These are phyloP conservation scores for Drosophila austrosaltans DNA, from an alignment of 2,888 invertebrate species.

Conservation along the genomic window DNA sequence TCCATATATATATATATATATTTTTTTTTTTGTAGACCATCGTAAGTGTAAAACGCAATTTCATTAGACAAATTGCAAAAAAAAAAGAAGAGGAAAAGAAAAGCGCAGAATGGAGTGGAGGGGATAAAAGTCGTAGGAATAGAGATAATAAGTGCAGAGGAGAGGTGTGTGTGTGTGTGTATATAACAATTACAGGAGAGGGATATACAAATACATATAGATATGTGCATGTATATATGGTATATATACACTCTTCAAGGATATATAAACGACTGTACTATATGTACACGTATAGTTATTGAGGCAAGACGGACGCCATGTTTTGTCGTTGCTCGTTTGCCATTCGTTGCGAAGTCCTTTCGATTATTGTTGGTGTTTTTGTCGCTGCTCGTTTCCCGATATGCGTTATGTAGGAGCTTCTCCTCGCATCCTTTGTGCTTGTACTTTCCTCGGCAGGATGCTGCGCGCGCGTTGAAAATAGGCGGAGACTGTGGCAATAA, in stretches of 20 bases:
- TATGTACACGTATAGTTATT: slow-evolving; percentile 24
- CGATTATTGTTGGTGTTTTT: neutral
- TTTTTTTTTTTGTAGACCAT: slow-evolving; percentile 43
- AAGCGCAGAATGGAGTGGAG: neutral
- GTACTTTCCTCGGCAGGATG: slow-evolving; percentile 65
- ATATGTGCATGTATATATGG: neutral
- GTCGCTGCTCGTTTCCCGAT: slow-evolving; percentile 2
- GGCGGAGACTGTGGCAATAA: slow-evolving; percentile 76
- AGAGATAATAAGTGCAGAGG: slow-evolving; percentile 75
- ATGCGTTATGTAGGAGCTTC: slow-evolving; percentile 37
- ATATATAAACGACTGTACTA: slow-evolving; percentile 15
- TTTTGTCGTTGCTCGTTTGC: slow-evolving; percentile 61
- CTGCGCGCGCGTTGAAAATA: slow-evolving; percentile 83
- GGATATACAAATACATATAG: neutral
- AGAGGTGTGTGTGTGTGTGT: slow-evolving; percentile 24
- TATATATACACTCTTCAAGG: neutral
- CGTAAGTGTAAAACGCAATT: slow-evolving; percentile 80
- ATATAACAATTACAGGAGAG: slow-evolving; percentile 13
- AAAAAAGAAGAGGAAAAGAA: neutral
- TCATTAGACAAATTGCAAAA: slow-evolving; percentile 80
- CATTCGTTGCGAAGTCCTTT: slow-evolving; percentile 61
- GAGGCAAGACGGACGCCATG: slow-evolving; percentile 68
- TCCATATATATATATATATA: slow-evolving; percentile 21
- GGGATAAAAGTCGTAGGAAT: neutral
- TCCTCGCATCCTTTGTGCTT: slow-evolving; percentile 31